Base-by-base conservation (phyloP, 2,797 vertebrate genomes). In the Cheirogaleus major region DNA sequence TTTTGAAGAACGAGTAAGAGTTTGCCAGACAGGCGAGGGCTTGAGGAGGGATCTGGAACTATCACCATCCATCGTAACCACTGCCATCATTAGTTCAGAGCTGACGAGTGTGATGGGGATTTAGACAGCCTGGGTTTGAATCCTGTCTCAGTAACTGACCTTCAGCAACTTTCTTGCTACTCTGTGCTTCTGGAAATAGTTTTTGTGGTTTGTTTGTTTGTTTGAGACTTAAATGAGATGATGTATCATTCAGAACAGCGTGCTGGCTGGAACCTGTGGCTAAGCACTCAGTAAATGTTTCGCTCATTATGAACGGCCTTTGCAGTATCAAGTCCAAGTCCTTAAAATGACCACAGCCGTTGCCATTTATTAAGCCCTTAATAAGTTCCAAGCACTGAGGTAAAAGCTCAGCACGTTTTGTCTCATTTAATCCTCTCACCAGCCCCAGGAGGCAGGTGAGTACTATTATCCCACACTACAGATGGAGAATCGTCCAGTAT, bases 1-100 rank as follows among this genome's bases (percentile, higher is more conserved):
- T 35, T 92, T 95, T 88, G 32, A 93, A 91, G 41, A 72, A 63
- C 61, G 69, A 63, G 20, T 81, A 86, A n/a, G 43, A 95, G 73
- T 85, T 92, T 86, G 14, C 43, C 48, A 78, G 90, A 35, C 14
- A 88, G n/a, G n/a, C 65, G 70, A 75, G 57, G 67, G 48, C 55
- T 30, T 65, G 65, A 27, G 41, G 72, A 85, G 32, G 45, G 61
- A 78, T 27, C 8, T 0, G 69, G 76, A 78, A 63, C 52, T 67
- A 67, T 65, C 25, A 52, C 59, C 67, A 17, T 22, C 35, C 5
- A 52, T 86, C 57, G 41, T 84, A 38, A 61, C 55, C n/a, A 22
- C 25, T 18, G 12, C 15, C 11, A 3, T n/a, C 63, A 67, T 84
- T 41, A 41, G 27, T 48, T 14, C 69, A 75, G 41, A 82, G 23